Percentiles rank a stretch among this genome's conserved stretches.
Evolutionary conservation across 2,113 vertebrate species (phyloP).

Genomic region (Nibea albiflora): DNA sequence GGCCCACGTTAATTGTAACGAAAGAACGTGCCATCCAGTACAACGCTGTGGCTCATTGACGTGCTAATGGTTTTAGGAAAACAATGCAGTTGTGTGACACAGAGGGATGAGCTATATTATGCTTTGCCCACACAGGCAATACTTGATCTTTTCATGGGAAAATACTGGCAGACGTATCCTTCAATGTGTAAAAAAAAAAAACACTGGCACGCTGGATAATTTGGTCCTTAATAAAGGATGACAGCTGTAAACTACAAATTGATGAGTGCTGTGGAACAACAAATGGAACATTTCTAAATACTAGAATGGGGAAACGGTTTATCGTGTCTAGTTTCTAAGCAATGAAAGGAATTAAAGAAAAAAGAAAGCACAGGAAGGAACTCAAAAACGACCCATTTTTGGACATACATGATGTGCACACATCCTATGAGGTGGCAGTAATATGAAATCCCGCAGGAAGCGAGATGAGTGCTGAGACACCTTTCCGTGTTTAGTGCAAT

Average conservation of each 20-base stretch:
- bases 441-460: background rate
- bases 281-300: too few species aligned
- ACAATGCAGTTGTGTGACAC: background rate
- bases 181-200: background rate
- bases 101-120: background rate
- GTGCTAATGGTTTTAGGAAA: background rate
- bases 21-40: background rate
- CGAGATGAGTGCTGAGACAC: constrained; percentile 9
- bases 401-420: background rate
- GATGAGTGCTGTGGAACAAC: background rate
- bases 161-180: background rate
- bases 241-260: background rate
- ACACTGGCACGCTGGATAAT: background rate
- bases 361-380: background rate
- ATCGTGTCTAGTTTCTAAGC: background rate
- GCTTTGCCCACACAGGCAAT: background rate
- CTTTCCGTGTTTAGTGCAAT: constrained; percentile 29
- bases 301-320: background rate
- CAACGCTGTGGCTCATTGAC: background rate
- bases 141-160: background rate
- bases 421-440: background rate
- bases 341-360: background rate
- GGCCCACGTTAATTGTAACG: background rate
- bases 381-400: background rate
- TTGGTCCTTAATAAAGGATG: background rate